Evolutionary conservation across 2,888 invertebrate species (phyloP).

Genomic region (Lochmaea crataegi): DNA sequence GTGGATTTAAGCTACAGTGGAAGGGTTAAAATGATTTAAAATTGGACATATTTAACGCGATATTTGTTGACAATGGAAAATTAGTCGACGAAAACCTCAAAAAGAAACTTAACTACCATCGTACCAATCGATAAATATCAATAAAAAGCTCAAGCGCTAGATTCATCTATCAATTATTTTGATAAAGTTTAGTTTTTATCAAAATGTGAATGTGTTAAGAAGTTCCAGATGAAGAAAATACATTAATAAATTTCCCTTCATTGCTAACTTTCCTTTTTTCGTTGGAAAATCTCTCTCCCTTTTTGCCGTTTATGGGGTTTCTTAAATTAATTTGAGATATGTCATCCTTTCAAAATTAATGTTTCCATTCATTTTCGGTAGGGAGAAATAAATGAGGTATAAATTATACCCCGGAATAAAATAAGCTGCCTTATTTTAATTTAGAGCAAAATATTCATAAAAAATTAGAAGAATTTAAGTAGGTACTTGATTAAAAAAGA

Average conservation of each 20-base stretch:
- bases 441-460: background rate
- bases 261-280: background rate
- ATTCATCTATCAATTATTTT: too few species aligned
- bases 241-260: background rate
- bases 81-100: too few species aligned
- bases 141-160: too few species aligned
- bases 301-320: background rate
- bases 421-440: conserved; percentile 22
- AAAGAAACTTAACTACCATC: too few species aligned
- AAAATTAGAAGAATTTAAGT: background rate
- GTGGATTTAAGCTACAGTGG: background rate
- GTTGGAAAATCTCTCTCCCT: background rate
- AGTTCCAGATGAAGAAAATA: too few species aligned
- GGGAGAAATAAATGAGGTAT: conserved; percentile 17
- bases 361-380: background rate
- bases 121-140: too few species aligned
- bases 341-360: conserved; percentile 6
- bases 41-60: too few species aligned
- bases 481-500: background rate
- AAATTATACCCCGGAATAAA: conserved; percentile 16
- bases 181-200: too few species aligned
- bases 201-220: too few species aligned
- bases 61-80: too few species aligned
- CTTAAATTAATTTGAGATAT: conserved; percentile 3
- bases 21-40: too few species aligned